Evolutionary conservation across 2,797 vertebrate genomes (phyloP).

Genomic region (Sebastes nivosus): DNA sequence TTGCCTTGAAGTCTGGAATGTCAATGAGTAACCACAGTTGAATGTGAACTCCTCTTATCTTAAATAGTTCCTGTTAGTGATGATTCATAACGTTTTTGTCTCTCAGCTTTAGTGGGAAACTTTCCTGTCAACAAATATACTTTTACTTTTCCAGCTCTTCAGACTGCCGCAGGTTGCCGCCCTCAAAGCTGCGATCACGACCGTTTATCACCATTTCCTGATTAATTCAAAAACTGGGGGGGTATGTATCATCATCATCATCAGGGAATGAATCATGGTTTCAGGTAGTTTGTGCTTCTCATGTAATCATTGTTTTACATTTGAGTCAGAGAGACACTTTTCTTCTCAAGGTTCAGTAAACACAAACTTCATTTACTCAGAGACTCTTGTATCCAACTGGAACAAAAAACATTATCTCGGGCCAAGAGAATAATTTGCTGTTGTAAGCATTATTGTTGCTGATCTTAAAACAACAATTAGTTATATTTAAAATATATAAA

Average conservation of each 20-base stretch:
- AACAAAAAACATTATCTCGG: not conserved
- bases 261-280: slow-evolving; percentile 34
- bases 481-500: too few relatives aligned
- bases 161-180: not conserved
- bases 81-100: slow-evolving; percentile 42
- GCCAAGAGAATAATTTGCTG: too few relatives aligned
- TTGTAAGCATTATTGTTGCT: too few relatives aligned
- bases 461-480: too few relatives aligned
- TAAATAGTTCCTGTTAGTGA: slow-evolving; percentile 9
- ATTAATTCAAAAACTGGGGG: slow-evolving; percentile 1
- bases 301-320: not conserved
- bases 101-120: not conserved
- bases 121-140: slow-evolving; percentile 1
- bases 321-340: slow-evolving; percentile 14
- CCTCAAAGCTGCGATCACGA: not conserved
- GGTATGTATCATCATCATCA: not conserved
- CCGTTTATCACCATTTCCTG: slow-evolving; percentile 30
- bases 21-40: slow-evolving; percentile 26
- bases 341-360: not conserved
- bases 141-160: slow-evolving; percentile 19
- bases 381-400: not conserved
- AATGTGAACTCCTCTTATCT: slow-evolving; percentile 7
- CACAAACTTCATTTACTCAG: not conserved
- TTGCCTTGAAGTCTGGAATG: slow-evolving; percentile 36
- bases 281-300: slow-evolving; percentile 13